Conservation (phyloP, 2,888 invertebrate species). For the Azorinus chamasolen region DNA sequence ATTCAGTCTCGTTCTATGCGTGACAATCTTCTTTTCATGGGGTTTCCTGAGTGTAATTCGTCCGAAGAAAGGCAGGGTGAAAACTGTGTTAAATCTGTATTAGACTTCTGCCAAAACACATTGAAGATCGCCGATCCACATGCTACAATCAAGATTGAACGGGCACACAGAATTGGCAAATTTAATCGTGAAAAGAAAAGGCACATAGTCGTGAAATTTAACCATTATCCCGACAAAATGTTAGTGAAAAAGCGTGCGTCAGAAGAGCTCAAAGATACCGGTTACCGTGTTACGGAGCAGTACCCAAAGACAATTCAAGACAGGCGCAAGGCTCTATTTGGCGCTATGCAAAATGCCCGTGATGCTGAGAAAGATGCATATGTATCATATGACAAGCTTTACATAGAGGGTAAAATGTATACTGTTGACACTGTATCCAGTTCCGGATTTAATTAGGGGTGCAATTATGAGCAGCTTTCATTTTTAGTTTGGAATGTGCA, state of each 20-base stretch:
- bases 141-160: slow-evolving; percentile 2
- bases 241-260: neutral
- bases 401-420: slow-evolving; percentile 2
- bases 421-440: no score
- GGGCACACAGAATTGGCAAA: slow-evolving; percentile 26
- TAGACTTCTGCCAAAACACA: slow-evolving; percentile 9
- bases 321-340: no score
- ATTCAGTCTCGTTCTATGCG: slow-evolving; percentile 29
- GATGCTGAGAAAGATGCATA: neutral
- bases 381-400: slow-evolving; percentile 17
- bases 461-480: no score
- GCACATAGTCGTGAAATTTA: slow-evolving; percentile 7
- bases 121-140: slow-evolving; percentile 12
- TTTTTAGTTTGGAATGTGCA: no score
- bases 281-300: slow-evolving; percentile 1
- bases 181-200: slow-evolving; percentile 1
- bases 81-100: slow-evolving; percentile 12
- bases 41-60: slow-evolving; percentile 4
- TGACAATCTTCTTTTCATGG: slow-evolving; percentile 26
- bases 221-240: slow-evolving; percentile 11
- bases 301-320: neutral
- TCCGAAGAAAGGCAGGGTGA: slow-evolving; percentile 6
- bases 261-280: neutral
- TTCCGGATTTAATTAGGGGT: no score
- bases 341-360: no score